phyloP scores from a whole-genome alignment of 2,888 invertebrate species.

The Aplocera efformata region DNA sequence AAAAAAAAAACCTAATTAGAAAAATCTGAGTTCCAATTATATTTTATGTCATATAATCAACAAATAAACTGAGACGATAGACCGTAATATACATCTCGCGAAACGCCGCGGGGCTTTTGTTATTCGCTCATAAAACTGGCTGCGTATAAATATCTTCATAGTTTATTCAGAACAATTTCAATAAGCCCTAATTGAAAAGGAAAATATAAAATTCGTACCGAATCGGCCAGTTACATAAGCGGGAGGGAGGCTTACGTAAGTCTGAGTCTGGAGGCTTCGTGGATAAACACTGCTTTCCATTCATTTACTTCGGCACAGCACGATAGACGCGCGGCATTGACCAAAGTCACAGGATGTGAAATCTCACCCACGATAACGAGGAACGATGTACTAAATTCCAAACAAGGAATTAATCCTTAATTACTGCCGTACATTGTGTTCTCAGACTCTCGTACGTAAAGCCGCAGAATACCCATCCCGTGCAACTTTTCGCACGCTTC shows the following conservation, averaged over 20 bases:
- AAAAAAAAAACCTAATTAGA: too few relatives aligned
- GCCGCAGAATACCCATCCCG: constrained; percentile 22
- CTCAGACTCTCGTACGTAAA: too few relatives aligned
- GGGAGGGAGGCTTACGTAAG: constrained; percentile 74
- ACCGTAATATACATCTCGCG: constrained; percentile 3
- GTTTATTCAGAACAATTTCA: constrained; percentile 39
- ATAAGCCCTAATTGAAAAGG: constrained; percentile 45
- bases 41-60: too few relatives aligned
- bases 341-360: constrained; percentile 7
- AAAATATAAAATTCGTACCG: constrained; percentile 47
- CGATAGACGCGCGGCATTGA: constrained; percentile 17
- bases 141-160: constrained; percentile 26
- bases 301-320: constrained; percentile 30
- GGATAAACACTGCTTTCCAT: constrained; percentile 36
- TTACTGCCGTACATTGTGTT: constrained; percentile 20
- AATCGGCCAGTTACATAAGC: constrained; percentile 71
- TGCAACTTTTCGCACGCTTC: constrained; percentile 13
- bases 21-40: too few relatives aligned
- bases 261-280: constrained; percentile 50
- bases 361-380: constrained; percentile 12
- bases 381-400: constrained; percentile 29
- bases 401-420: constrained; percentile 30
- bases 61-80: too few relatives aligned
- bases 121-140: constrained; percentile 20
- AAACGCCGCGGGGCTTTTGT: constrained; percentile 18